These are phyloP conservation scores for Choristoneura fumiferana DNA, from an alignment of 1,140 invertebrate species.

Conservation along the genomic window DNA sequence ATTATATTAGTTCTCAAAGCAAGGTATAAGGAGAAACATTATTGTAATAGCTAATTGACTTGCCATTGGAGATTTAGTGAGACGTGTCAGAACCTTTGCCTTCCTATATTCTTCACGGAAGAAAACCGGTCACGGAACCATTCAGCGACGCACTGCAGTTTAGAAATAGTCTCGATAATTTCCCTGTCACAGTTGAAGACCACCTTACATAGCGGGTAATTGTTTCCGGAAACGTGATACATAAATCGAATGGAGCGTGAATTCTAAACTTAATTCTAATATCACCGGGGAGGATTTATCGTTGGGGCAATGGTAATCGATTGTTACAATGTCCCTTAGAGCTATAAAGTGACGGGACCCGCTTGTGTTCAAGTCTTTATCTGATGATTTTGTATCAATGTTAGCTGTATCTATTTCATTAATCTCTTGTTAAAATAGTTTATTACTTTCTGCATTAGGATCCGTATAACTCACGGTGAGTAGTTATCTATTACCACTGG, in stretches of 20 bases:
- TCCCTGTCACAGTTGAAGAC: constrained; percentile 38
- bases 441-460: no score
- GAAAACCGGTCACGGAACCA: constrained; percentile 35
- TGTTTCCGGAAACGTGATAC: constrained; percentile 44
- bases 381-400: neutral
- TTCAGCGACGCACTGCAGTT: constrained; percentile 34
- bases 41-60: constrained; percentile 13
- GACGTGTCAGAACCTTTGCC: constrained; percentile 21
- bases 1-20: neutral
- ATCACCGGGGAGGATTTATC: constrained; percentile 35
- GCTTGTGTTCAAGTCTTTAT: constrained; percentile 11
- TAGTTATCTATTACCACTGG: no score
- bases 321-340: constrained; percentile 39
- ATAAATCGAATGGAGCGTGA: constrained; percentile 45
- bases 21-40: neutral
- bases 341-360: constrained; percentile 31
- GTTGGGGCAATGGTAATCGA: constrained; percentile 38
- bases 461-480: no score
- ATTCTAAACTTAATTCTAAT: constrained; percentile 35
- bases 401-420: no score
- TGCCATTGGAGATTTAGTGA: constrained; percentile 3
- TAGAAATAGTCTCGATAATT: constrained; percentile 35
- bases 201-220: constrained; percentile 28
- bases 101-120: constrained; percentile 37
- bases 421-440: no score